A percentile compares a stretch with the other conserved stretches of the same genome.
These are phyloP conservation scores for Gallinago solitaria DNA, from an alignment of 2,797 vertebrate genomes.

Conservation along the genomic window DNA sequence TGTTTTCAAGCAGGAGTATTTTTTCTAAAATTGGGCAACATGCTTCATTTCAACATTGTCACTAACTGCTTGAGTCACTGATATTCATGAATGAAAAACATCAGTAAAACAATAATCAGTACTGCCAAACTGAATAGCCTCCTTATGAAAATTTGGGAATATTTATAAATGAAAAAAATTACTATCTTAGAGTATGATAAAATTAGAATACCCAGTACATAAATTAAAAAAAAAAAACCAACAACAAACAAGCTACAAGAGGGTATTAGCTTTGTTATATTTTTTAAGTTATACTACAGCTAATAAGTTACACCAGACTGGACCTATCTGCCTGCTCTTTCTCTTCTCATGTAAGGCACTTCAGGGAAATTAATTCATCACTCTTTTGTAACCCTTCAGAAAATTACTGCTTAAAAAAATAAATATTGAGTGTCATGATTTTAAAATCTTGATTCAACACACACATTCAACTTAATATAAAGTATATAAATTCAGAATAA, in stretches of 20 bases:
- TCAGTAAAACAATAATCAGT: background rate
- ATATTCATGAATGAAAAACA: background rate
- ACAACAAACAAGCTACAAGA: background rate
- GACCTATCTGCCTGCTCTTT: background rate
- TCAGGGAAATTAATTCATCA: background rate
- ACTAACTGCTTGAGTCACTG: background rate
- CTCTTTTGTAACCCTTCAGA: background rate
- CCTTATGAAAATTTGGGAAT: background rate
- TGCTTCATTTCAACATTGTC: background rate
- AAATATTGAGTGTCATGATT: background rate
- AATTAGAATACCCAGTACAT: background rate
- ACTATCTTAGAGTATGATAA: background rate
- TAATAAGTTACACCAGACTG: background rate
- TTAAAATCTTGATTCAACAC: background rate
- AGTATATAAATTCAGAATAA: background rate
- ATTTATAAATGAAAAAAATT: background rate
- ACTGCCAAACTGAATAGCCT: background rate
- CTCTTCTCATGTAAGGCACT: background rate
- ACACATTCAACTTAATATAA: background rate
- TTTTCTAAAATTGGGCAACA: slow-evolving; percentile 9
- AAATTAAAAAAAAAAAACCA: background rate
- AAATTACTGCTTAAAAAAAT: background rate
- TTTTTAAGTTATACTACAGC: background rate
- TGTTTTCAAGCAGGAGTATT: background rate
- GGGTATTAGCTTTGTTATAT: background rate